Evolutionary conservation across 2,797 vertebrate species (phyloP), one percentile per base, ranked within the genome.

Genomic region (Lindbergichthys nudifrons): DNA sequence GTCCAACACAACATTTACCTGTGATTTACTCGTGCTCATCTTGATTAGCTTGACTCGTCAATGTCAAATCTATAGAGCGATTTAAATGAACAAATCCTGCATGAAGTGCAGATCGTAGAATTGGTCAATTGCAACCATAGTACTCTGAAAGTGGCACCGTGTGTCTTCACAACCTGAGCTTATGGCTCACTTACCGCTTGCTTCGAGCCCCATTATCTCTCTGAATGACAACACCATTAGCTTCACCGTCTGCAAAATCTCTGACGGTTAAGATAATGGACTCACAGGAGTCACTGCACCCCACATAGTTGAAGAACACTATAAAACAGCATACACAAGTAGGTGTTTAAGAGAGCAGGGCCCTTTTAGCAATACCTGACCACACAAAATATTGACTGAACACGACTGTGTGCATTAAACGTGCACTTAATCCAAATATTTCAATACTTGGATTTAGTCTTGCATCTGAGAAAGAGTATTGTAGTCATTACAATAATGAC

Each of bases 151-250:
- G 54, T 5, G 5, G 11, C 50, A 70, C 10, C 0, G 1, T 19
- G 21, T 39, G 18, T 39, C 3, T 0, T 4, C 10, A 45, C 65
- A 68, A 56, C 26, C 66, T 57, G 23, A 68, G 50, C 64, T 63
- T 30, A 36, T 10, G 45, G 48, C 62, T 61, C 60, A 47, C 56
- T 68, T 58, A 59, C 6, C 64, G 19, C 56, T 69, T 5, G 8
- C 64, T 59, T 81, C 5, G 11, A 50, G 72, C 51, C 52, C 83
- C 70, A 75, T 74, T 84, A 77, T 50, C 32, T 65, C 60, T 39
- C 32, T 61, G 50, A 52, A 63, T 75, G 62, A 68, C 61, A 11
- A n/a, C 48, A 41, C 86, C 48, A 77, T 83, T 85, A 71, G 26
- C 43, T 53, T 61, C 12, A 10, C 16, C 50, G 13, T 15, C 53